These are phyloP conservation scores for Falco peregrinus DNA, from an alignment of 2,797 vertebrate genomes.

Conservation along the genomic window DNA sequence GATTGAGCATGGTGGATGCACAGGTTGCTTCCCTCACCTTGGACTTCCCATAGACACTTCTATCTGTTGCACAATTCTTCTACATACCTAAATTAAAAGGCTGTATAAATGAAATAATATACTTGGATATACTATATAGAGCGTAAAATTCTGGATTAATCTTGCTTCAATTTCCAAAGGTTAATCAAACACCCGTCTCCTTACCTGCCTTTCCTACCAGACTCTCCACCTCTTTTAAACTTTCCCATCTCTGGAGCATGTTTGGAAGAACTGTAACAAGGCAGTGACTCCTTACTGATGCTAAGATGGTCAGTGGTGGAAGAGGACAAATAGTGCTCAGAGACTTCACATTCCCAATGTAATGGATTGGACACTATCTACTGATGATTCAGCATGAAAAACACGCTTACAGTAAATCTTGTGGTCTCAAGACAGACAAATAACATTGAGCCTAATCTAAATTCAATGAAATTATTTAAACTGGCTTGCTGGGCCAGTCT, in stretches of 20 bases:
- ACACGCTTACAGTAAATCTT: background rate
- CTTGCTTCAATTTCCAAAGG: background rate
- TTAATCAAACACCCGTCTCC: background rate
- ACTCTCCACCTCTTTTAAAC: background rate
- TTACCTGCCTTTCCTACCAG: background rate
- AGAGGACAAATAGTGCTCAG: background rate
- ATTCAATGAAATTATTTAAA: background rate
- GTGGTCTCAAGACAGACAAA: background rate
- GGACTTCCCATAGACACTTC: background rate
- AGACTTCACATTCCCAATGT: background rate
- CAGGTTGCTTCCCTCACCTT: background rate
- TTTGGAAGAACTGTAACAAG: background rate
- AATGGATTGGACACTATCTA: background rate
- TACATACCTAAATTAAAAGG: background rate
- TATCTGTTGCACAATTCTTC: background rate
- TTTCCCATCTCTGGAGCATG: background rate
- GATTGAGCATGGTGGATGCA: background rate
- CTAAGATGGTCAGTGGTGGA: background rate
- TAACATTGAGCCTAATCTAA: background rate
- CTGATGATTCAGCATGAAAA: slow-evolving; percentile 13
- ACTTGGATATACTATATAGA: background rate
- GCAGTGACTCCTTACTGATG: background rate
- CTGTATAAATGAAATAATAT: background rate
- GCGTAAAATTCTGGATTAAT: background rate
- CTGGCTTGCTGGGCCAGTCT: background rate